Evolutionary conservation across 2,113 vertebrate genomes (phyloP).

Genomic region (Archilochus colubris): DNA sequence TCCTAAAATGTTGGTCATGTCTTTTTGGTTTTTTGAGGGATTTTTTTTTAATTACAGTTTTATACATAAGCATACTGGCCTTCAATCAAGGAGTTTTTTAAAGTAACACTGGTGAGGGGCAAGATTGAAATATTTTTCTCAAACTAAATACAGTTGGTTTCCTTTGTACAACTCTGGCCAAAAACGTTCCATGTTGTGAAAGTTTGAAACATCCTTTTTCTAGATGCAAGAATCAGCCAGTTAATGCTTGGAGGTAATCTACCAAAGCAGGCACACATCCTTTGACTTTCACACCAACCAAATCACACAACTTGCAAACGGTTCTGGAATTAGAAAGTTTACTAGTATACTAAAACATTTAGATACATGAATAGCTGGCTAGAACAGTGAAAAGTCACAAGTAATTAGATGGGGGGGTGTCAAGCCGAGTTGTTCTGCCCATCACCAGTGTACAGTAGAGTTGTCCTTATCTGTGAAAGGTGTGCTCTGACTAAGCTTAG

Average conservation of each 20-base stretch:
- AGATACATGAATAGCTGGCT: slow-evolving; percentile 62
- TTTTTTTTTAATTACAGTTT: slow-evolving; percentile 27
- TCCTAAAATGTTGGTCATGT: slow-evolving; percentile 50
- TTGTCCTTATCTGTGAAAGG: slow-evolving; percentile 72
- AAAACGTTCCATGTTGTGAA: slow-evolving; percentile 34
- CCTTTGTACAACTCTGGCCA: slow-evolving; percentile 66
- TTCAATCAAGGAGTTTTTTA: slow-evolving; percentile 66
- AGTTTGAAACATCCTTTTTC: slow-evolving; percentile 13
- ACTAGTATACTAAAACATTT: slow-evolving; percentile 54
- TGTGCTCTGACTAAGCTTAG: slow-evolving; percentile 73
- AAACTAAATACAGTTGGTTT: slow-evolving; percentile 46
- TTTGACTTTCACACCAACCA: slow-evolving; percentile 34
- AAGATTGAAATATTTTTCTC: not conserved
- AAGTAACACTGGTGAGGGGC: slow-evolving; percentile 71
- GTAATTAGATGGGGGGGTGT: slow-evolving; percentile 27
- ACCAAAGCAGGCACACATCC: slow-evolving; percentile 32
- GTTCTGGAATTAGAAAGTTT: slow-evolving; percentile 62
- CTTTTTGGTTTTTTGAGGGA: not conserved
- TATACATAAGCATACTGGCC: slow-evolving; percentile 61
- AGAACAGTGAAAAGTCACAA: slow-evolving; percentile 54
- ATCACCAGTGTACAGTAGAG: slow-evolving; percentile 75
- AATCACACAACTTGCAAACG: slow-evolving; percentile 44
- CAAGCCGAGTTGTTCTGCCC: slow-evolving; percentile 72
- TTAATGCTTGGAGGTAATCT: slow-evolving; percentile 27
- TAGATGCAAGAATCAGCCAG: slow-evolving; percentile 25